Conservation (phyloP, 1,140 invertebrate genomes). For the Zeugodacus cucurbitae region DNA sequence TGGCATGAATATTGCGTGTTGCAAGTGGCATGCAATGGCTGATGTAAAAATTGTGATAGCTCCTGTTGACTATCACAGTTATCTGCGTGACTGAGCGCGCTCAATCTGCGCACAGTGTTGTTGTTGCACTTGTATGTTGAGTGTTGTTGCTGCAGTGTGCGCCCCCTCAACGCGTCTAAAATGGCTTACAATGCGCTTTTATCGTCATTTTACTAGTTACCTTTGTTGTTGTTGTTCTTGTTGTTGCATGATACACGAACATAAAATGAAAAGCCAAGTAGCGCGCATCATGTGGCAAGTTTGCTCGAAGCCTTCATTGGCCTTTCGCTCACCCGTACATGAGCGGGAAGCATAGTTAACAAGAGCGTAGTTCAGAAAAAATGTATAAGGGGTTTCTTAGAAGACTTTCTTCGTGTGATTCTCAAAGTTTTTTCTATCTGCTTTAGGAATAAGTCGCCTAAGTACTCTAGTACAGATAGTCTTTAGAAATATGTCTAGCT, state of each 20-base stretch:
- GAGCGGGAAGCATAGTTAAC: background rate
- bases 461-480: too few species aligned
- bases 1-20: background rate
- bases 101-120: background rate
- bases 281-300: slow-evolving; percentile 20
- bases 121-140: background rate
- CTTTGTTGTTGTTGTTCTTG: background rate
- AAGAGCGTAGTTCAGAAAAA: background rate
- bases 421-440: too few species aligned
- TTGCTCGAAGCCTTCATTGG: background rate
- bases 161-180: background rate
- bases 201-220: background rate
- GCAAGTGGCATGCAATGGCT: background rate
- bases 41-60: background rate
- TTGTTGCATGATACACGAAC: background rate
- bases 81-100: slow-evolving; percentile 29
- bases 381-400: background rate
- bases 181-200: slow-evolving; percentile 8
- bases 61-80: slow-evolving; percentile 25
- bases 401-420: background rate
- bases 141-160: background rate
- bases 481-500: too few species aligned
- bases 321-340: background rate
- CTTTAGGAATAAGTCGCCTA: too few species aligned
- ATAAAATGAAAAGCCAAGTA: slow-evolving; percentile 34